A percentile compares a stretch with the other conserved stretches of the same genome.
phyloP scores from a whole-genome alignment of 2,797 vertebrate genomes.

The Propithecus perrieri region DNA sequence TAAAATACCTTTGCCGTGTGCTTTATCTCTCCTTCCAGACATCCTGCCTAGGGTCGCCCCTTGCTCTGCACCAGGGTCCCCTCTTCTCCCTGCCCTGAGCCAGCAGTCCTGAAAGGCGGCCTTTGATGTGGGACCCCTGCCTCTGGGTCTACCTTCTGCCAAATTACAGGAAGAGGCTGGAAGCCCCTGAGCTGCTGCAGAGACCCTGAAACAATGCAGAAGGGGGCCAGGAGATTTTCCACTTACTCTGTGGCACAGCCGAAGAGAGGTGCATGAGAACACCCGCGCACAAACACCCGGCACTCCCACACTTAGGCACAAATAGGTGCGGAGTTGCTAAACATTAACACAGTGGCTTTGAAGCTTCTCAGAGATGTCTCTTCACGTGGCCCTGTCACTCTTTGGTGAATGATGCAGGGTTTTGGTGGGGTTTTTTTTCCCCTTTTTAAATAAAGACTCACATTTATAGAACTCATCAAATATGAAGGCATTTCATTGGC shows the following conservation, averaged over 20 bases:
- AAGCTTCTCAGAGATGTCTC: not conserved
- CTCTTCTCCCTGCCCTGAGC: not conserved
- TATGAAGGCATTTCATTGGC: not conserved
- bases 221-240: not conserved
- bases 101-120: not conserved
- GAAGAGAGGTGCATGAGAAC: not conserved
- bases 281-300: fast-evolving
- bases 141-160: not conserved
- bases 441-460: not conserved
- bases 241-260: not conserved
- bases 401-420: not conserved
- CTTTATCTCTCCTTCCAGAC: slow-evolving; percentile 12
- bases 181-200: not conserved
- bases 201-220: not conserved
- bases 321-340: too few species aligned
- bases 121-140: not conserved
- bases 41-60: not conserved
- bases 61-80: not conserved
- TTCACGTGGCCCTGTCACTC: fast-evolving
- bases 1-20: slow-evolving; percentile 8
- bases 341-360: not conserved
- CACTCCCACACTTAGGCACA: not conserved
- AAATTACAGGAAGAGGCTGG: not conserved
- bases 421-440: not conserved
- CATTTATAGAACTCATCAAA: not conserved